Evolutionary conservation across 2,888 invertebrate genomes (phyloP), one percentile per base, ranked within the genome.

Genomic region (Tridacna gigas): DNA sequence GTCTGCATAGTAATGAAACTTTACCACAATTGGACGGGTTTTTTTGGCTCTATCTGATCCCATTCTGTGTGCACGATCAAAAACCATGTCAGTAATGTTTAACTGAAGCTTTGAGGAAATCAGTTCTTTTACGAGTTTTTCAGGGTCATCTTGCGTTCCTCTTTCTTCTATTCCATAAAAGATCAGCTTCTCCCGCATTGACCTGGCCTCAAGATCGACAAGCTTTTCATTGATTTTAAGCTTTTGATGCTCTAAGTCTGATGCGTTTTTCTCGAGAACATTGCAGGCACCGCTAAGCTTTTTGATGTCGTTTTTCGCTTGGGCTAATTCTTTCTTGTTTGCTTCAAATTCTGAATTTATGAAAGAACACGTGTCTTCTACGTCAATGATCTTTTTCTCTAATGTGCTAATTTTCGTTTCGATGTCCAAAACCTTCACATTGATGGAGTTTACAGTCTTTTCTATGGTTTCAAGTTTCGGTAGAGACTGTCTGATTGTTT

Each of bases 61-160:
- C 37, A 82, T 18, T 48, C 82, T 47, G 45, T 77, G 82, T 0
- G 56, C 73, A 47, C 77, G 67, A 22, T 82, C 77, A 45, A 82
- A 56, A 7, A 47, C 37, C 4, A 60, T 65, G 0, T 48, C 45
- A 3, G 25, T 26, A 15, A 4, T 22, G 15, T 26, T 13, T 45
- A 74, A 15, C n/a, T 73, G 47, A 4, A 79, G 48, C 9, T 37
- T 79, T 18, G 60, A 22, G 13, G 15, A n/a, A 20, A 51, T 56
- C 9, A 74, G 25, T 7, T 48, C 5, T 56, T 67, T 66, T 5
- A 80, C 61, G 20, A 75, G 22, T 9, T 11, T 45, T 74, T 69
- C 77, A 48, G 15, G 51, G 28, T 69, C 20, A n/a, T 51, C 51
- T 12, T 51, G 13, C 18, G 51, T 51, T 51, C 51, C 51, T 56